Base-by-base conservation (phyloP, 2,888 invertebrate species). In the Synergus itoensis region DNA sequence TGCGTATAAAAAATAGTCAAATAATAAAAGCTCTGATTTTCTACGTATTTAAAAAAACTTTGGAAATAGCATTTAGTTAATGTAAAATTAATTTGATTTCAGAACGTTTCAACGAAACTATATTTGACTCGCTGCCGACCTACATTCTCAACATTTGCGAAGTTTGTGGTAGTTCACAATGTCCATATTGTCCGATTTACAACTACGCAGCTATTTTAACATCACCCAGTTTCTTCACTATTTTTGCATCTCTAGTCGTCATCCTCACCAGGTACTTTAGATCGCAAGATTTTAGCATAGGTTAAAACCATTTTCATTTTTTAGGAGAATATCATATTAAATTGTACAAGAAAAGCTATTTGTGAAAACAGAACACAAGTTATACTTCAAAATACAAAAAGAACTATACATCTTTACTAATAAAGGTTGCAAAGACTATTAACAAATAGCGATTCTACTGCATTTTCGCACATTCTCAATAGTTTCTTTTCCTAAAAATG, bases 151-250 rank as follows among this genome's bases (percentile, higher is more conserved):
- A 98, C 92, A 98, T 98, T 85, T 98, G 98, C 92, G 98, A 98
- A 91, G 98, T 98, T 9, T 98, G 98, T 91, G 98, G 98, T 80
- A 98, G 98, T 77, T 98, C 98, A 65, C 98, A 98, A 91, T 98
- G 98, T 91, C 98, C 98, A 0, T 98, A 98, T 92, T 98, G 98
- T 92, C 95, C 96, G 76, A 96, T 97, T 85, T 97, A 97, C 93
- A 97, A 97, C 92, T 92, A 94, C 4, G 95, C 95, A 5, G 82
- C 92, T 1, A 89, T 92, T 1, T 86, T 89, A 60, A 90, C 84
- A 5, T 85, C 88, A 5, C 88, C 92, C 5, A 84, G 87, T 41
- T 85, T 87, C 79, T 85, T 91, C 64, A 69, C 90, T 48, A 64
- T 90, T 4, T 80, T 85, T 3, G 36, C 86, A 9, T 87, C 88